Base-by-base conservation (phyloP, 2,888 invertebrate species). In the Erebia epiphron region DNA sequence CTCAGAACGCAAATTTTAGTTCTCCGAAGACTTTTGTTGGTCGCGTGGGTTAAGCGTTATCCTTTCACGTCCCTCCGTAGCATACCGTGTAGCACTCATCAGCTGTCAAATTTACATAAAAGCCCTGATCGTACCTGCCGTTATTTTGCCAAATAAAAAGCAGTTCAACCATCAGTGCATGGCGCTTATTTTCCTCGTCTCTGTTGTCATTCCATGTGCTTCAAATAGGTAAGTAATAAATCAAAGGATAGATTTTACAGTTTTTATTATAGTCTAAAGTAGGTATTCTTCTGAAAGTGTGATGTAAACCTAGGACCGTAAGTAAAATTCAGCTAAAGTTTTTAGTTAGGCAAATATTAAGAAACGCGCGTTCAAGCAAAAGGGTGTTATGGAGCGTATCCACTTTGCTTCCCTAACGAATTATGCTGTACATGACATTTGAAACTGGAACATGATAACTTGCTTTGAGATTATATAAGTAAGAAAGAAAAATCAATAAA, bases 41-140 rank as follows among this genome's bases (percentile, higher is more conserved):
- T 60, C 10, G 13, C 16, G 1, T 60, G 41, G 2, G 11, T 35
- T 16, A n/a, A 16, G 3, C 60, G 52, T 72, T 9, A 41, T 7
- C 74, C 73, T 60, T 10, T 65, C 75, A 65, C 67, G 71, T 63
- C 68, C 70, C 78, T 79, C 80, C 14, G 81, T 83, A 81, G 84
- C 89, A 87, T 85, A 87, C 88, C 82, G 85, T 90, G 92, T 91
- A 90, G 87, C 88, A 89, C 91, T 91, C 92, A 89, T 90, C 84
- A 82, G 85, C 85, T 86, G 81, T 79, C 71, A 68, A 82, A 71
- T 74, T 52, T 69, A 54, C 69, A 72, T 78, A 79, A 76, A 79
- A 80, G 80, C 81, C 80, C 79, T 75, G 74, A 62, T 71, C 75
- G 75, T 76, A 68, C 69, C 73, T 64, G 64, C 46, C 57, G 56